These are phyloP conservation scores for Pammene aurita DNA, from an alignment of 2,888 invertebrate genomes.

Conservation along the genomic window DNA sequence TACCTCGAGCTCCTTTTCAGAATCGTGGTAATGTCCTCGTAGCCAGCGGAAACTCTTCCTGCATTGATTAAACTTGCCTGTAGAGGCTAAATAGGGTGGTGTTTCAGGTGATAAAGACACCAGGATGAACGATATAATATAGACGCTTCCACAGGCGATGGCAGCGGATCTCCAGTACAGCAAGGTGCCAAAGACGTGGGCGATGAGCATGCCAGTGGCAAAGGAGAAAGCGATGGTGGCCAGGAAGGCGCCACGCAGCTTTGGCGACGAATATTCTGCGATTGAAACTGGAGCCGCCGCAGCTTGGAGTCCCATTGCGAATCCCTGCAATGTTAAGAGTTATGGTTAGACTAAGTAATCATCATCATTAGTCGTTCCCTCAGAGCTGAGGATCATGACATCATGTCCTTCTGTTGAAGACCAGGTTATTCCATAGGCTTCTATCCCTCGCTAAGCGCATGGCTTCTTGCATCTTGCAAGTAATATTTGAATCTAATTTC, in stretches of 20 bases:
- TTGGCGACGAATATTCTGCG: constrained; percentile 80
- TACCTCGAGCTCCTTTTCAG: constrained; percentile 76
- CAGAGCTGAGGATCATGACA: too few relatives aligned
- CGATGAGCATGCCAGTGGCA: constrained; percentile 85
- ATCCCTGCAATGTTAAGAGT: constrained; percentile 67
- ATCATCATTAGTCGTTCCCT: not conserved
- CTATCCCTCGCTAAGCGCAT: too few relatives aligned
- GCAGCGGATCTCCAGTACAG: constrained; percentile 84
- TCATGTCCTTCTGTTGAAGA: too few relatives aligned
- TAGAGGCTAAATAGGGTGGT: constrained; percentile 85
- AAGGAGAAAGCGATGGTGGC: constrained; percentile 85
- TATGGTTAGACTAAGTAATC: not conserved
- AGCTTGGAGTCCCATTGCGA: constrained; percentile 81
- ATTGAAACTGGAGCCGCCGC: constrained; percentile 75
- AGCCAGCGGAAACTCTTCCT: constrained; percentile 83
- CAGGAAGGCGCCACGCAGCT: constrained; percentile 84
- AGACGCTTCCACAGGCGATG: constrained; percentile 77
- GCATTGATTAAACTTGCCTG: constrained; percentile 80
- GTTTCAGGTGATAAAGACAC: constrained; percentile 85
- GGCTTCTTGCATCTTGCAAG: too few relatives aligned
- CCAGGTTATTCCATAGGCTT: too few relatives aligned
- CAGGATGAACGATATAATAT: constrained; percentile 77
- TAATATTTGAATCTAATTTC: too few relatives aligned
- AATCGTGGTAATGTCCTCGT: constrained; percentile 75
- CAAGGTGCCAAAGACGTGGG: constrained; percentile 85